phyloP scores from a whole-genome alignment of 1,140 invertebrate species.

The Hyles vespertilio region DNA sequence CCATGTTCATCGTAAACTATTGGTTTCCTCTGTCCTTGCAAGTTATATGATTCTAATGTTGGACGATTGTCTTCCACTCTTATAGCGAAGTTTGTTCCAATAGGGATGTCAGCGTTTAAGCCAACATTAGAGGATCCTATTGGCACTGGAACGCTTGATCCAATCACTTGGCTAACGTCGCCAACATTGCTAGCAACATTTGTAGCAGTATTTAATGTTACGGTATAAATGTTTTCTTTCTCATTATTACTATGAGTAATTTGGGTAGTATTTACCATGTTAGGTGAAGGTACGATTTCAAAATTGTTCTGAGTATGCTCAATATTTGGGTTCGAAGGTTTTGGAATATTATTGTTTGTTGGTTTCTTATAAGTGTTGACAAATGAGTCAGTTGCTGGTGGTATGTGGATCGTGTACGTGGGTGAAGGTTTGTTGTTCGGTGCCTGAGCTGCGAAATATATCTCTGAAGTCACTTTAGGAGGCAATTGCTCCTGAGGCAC shows the following conservation, averaged over 20 bases:
- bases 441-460: conserved; percentile 69
- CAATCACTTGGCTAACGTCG: conserved; percentile 43
- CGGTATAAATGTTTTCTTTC: conserved; percentile 46
- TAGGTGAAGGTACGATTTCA: conserved; percentile 28
- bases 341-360: conserved; percentile 22
- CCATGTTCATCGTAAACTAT: conserved; percentile 33
- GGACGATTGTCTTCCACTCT: conserved; percentile 61
- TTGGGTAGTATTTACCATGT: conserved; percentile 39
- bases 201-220: conserved; percentile 54
- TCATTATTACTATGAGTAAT: conserved; percentile 23
- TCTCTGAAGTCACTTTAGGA: conserved; percentile 71
- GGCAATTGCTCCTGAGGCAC: conserved; percentile 48
- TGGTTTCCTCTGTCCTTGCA: conserved; percentile 43
- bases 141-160: conserved; percentile 53
- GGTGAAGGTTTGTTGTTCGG: conserved; percentile 49
- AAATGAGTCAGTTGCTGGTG: conserved; percentile 24
- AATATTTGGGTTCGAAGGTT: background rate
- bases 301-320: conserved; percentile 23
- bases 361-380: conserved; percentile 22
- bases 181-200: conserved; percentile 43
- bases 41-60: conserved; percentile 47
- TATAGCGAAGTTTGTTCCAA: conserved; percentile 72
- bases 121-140: conserved; percentile 41
- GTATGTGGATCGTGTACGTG: conserved; percentile 57
- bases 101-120: conserved; percentile 68